Base-by-base conservation (phyloP, 2,797 vertebrate species). In the Bradypus variegatus region DNA sequence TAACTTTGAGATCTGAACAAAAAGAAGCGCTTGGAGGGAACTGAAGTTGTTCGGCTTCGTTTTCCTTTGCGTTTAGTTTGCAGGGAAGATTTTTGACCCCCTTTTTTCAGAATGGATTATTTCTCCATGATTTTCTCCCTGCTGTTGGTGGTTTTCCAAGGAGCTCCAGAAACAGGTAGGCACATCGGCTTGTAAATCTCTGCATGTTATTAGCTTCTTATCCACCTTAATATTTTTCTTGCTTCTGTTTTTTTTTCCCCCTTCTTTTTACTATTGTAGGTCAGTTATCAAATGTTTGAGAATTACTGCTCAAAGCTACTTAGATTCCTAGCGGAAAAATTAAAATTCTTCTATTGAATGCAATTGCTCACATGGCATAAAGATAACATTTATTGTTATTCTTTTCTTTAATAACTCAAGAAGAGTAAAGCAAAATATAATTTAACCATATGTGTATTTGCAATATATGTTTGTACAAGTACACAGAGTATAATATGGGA, bases 81-180 rank as follows among this genome's bases (percentile, higher is more conserved):
- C 91, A 45, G 41, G 70, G 64, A 80, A 94, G 55, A 50, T 36
- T 85, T 93, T 90, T 62, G 36, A 72, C 69, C 31, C 9, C 15
- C 53, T 65, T 58, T 29, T 13, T 79, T 64, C 91, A 96, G 94
- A 70, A 99, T 99, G 99, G 98, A 98, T 97, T 97, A 98, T 92
- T 86, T 98, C 83, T 96, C 97, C 93, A 50, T 98, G 95, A 95
- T 98, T 94, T 92, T 99, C 91, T 97, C 98, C 88, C 95, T 98
- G 95, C 95, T 98, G 50, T 97, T 98, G 41, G 95, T 98, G 93
- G 95, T 98, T 80, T 97, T 94, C 93, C 97, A 97, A 60, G 97
- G 96, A 89, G 93, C 95, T 93, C 94, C 94, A 85, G 96, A 87
- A 86, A 92, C 98, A 98, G 98, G 98, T 98, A 97, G 91, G 97